Base-by-base conservation (phyloP, 2,888 invertebrate genomes). In the Prosopocoilus inquinatus region DNA sequence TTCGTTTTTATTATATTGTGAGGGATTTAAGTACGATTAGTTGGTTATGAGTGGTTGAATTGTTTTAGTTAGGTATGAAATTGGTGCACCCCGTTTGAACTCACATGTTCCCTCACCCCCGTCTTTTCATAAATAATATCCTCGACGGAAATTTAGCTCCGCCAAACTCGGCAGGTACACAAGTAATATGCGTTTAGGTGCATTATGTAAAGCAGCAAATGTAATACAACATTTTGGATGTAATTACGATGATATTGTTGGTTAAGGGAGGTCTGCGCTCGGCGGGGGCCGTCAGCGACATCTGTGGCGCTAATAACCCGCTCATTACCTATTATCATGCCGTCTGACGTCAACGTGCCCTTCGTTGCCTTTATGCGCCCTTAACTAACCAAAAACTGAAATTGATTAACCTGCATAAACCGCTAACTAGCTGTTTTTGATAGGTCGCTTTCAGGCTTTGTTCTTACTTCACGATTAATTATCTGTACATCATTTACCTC, bases 281-380 rank as follows among this genome's bases (percentile, higher is more conserved):
- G 62, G 66, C 69, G 59, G 70, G 70, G 62, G 64, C 68, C 69
- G 73, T 71, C 73, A 70, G 61, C 61, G 52, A 64, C 73, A 73
- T 66, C 70, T 71, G 73, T 65, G 65, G 60, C 67, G 65, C 68
- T 74, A 74, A 73, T 73, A 72, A 71, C 71, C 71, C 70, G 69
- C 73, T 72, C 71, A 72, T 74, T 74, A 74, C 70, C 68, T 70
- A 70, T 73, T 71, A 72, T 71, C 70, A 70, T 70, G 71, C 64
- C 66, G 67, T 64, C 70, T 67, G 71, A 70, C 69, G 66, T 69
- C 65, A 58, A 63, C 49, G 45, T 45, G 49, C 41, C 48, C 47
- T 44, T 38, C 64, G 66, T 65, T 64, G 66, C 71, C 68, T 70
- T 70, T 71, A 69, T 70, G 68, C 67, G 66, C 66, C 68, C 64